Evolutionary conservation across 2,888 invertebrate genomes (phyloP).

Genomic region (Carabus problematicus): DNA sequence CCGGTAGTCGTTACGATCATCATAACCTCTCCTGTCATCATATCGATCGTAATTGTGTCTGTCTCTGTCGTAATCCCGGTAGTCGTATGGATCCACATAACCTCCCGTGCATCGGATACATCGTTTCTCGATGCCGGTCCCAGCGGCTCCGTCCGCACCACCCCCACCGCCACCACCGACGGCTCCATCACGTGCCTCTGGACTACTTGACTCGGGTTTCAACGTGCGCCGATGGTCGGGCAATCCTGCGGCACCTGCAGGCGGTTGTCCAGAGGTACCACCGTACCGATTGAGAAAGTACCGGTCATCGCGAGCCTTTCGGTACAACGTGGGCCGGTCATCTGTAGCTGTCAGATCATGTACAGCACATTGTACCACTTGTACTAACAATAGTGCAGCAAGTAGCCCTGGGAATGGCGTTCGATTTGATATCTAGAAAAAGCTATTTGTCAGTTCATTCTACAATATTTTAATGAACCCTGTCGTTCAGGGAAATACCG

Average conservation of each 20-base stretch:
- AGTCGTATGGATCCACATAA: slow-evolving; percentile 44
- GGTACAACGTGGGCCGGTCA: slow-evolving; percentile 36
- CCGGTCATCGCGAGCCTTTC: slow-evolving; percentile 42
- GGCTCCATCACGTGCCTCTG: slow-evolving; percentile 44
- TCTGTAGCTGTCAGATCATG: slow-evolving; percentile 1
- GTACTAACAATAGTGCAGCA: background rate
- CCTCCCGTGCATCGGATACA: slow-evolving; percentile 34
- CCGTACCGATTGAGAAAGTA: slow-evolving; percentile 42
- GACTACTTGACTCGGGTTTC: slow-evolving; percentile 45
- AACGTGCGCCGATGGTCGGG: background rate
- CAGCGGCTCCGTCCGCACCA: slow-evolving; percentile 1
- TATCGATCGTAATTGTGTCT: slow-evolving; percentile 31
- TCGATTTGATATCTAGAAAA: too few species aligned
- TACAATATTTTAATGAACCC: too few species aligned
- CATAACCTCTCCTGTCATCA: slow-evolving; percentile 26
- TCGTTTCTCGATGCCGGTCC: slow-evolving; percentile 11
- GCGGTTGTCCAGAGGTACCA: slow-evolving; percentile 8
- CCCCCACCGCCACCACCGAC: slow-evolving; percentile 30
- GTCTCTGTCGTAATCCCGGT: slow-evolving; percentile 33
- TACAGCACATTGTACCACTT: slow-evolving; percentile 26
- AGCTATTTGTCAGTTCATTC: too few species aligned
- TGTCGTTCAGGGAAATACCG: too few species aligned
- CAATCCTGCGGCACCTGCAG: background rate
- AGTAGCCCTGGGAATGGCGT: too few species aligned
- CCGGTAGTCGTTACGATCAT: slow-evolving; percentile 54